Conservation (phyloP, 1,140 invertebrate genomes). For the Drosophila pandora region DNA sequence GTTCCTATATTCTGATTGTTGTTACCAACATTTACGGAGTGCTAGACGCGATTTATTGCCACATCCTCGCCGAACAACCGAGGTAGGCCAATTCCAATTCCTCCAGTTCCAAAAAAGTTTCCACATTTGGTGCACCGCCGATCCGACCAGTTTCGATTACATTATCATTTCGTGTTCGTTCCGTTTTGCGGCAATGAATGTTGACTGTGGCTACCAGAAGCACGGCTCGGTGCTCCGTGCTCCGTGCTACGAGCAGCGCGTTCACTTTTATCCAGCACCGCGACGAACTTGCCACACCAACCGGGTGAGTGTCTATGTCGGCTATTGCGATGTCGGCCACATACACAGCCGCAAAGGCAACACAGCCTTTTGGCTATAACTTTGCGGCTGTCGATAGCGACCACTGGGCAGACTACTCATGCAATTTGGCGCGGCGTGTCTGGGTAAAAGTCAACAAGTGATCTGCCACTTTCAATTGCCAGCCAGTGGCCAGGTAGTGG, state of each 20-base stretch:
- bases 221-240: constrained; percentile 10
- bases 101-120: constrained; percentile 43
- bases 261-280: constrained; percentile 69
- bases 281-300: constrained; percentile 75
- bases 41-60: constrained; percentile 33
- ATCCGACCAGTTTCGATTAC: constrained; percentile 81
- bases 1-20: constrained; percentile 56
- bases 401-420: constrained; percentile 31
- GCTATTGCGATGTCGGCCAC: constrained; percentile 20
- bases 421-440: constrained; percentile 20
- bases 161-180: constrained; percentile 72
- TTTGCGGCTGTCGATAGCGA: constrained; percentile 17
- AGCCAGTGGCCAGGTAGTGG: background rate
- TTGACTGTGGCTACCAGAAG: constrained; percentile 22
- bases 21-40: constrained; percentile 14
- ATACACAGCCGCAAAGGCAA: background rate
- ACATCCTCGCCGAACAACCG: constrained; percentile 31
- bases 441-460: constrained; percentile 66
- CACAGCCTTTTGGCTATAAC: background rate
- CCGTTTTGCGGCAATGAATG: constrained; percentile 80
- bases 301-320: constrained; percentile 72
- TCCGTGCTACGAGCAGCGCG: constrained; percentile 41
- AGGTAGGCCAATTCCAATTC: constrained; percentile 50
- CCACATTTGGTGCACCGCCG: constrained; percentile 61
- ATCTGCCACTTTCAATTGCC: constrained; percentile 67